Evolutionary conservation across 1,140 invertebrate species (phyloP).

Genomic region (Meloidogyne floridensis): DNA sequence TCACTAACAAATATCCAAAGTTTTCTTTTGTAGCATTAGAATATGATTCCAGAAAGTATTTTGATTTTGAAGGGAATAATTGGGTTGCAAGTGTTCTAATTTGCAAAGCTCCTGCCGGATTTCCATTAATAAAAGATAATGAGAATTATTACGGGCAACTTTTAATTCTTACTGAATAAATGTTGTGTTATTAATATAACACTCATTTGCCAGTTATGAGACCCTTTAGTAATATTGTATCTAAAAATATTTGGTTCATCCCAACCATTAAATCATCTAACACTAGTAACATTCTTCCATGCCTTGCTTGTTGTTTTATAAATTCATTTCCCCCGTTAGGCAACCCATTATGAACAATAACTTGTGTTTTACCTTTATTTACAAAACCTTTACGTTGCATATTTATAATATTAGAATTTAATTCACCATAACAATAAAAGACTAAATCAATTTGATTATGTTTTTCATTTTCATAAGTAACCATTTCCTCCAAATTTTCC

Average conservation of each 20-base stretch:
- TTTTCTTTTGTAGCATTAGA: conserved; percentile 33
- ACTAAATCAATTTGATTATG: not conserved
- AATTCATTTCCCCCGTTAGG: conserved; percentile 1
- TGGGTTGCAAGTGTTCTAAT: conserved; percentile 17
- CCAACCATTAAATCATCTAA: too few species aligned
- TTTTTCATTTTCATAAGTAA: not conserved
- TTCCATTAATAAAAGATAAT: conserved; percentile 42
- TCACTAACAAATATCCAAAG: conserved; percentile 33
- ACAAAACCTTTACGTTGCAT: conserved; percentile 7
- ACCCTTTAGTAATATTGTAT: too few species aligned
- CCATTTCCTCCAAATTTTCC: not conserved
- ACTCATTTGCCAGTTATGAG: conserved; percentile 41
- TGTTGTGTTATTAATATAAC: conserved; percentile 36
- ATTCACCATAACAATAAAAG: conserved; percentile 36
- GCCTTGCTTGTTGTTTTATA: not conserved
- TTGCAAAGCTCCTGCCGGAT: conserved; percentile 37
- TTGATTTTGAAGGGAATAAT: conserved; percentile 21
- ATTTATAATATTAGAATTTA: conserved; percentile 30
- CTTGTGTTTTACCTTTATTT: not conserved
- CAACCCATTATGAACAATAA: not conserved
- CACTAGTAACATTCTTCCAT: too few species aligned
- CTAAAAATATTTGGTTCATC: too few species aligned
- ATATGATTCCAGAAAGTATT: conserved; percentile 40
- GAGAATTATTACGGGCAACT: conserved; percentile 33
- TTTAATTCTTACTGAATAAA: conserved; percentile 36